Evolutionary conservation across 2,888 invertebrate genomes (phyloP).

Genomic region (Amblyjoppa fuscipennis): DNA sequence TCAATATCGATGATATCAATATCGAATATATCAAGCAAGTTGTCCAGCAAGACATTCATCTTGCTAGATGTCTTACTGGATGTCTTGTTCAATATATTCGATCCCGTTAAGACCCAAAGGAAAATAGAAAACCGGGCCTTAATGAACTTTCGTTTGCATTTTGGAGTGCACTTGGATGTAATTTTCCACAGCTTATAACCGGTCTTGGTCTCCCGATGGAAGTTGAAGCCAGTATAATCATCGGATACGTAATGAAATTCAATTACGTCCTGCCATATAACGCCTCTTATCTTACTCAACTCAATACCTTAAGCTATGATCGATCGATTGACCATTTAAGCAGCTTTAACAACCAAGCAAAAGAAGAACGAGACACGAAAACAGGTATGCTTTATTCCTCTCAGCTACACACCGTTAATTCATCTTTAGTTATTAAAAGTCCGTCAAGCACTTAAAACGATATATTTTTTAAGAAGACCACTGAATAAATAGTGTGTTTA

Average conservation of each 20-base stretch:
- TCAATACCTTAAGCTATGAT: constrained; percentile 85
- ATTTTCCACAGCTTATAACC: constrained; percentile 83
- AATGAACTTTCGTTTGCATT: no score
- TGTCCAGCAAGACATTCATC: no score
- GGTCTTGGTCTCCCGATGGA: constrained; percentile 86
- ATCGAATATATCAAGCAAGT: no score
- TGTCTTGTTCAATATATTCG: no score
- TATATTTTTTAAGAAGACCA: no score
- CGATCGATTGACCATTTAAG: constrained; percentile 83
- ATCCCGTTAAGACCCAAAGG: no score
- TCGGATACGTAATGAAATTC: constrained; percentile 85
- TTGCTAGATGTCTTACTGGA: no score
- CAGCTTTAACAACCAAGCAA: background rate
- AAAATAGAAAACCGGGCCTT: no score
- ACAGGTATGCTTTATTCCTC: background rate
- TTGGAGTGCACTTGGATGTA: background rate
- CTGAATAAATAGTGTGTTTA: no score
- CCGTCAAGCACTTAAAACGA: no score
- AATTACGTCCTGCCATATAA: constrained; percentile 84
- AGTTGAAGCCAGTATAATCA: constrained; percentile 84
- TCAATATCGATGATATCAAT: no score
- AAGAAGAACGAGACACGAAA: constrained; percentile 18
- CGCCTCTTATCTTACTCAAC: constrained; percentile 80
- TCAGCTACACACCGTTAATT: background rate
- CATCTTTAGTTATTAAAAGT: background rate